Evolutionary conservation across 2,113 vertebrate species (phyloP).

Genomic region (Aepyceros melampus): DNA sequence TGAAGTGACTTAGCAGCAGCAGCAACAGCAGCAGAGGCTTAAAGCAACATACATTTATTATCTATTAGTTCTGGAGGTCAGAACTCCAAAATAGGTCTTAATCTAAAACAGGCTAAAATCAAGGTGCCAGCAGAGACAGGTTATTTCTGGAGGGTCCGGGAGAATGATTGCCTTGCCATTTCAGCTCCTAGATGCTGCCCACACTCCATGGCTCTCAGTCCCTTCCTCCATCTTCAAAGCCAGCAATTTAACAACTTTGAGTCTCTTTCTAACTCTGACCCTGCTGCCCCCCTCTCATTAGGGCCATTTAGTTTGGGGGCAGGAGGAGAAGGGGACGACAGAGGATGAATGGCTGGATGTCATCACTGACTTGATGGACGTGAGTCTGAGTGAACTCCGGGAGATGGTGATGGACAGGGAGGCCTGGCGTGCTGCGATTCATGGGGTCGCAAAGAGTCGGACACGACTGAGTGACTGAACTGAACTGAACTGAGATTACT

Average conservation of each 20-base stretch:
- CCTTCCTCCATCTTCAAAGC: not conserved
- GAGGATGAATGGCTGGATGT: no score
- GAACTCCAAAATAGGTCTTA: not conserved
- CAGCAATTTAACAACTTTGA: not conserved
- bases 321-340: no score
- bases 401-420: no score
- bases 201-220: not conserved
- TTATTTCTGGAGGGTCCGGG: not conserved
- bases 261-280: not conserved
- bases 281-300: not conserved
- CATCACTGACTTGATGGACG: no score
- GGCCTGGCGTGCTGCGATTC: no score
- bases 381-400: no score
- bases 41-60: not conserved
- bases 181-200: not conserved
- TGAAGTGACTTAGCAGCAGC: no score
- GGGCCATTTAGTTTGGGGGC: not conserved
- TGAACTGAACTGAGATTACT: not conserved
- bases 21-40: no score
- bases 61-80: not conserved
- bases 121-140: not conserved
- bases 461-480: no score
- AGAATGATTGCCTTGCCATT: not conserved
- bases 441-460: no score
- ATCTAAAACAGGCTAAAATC: not conserved